Base-by-base conservation (phyloP, 2,888 invertebrate genomes). In the Ophion slaviceki region DNA sequence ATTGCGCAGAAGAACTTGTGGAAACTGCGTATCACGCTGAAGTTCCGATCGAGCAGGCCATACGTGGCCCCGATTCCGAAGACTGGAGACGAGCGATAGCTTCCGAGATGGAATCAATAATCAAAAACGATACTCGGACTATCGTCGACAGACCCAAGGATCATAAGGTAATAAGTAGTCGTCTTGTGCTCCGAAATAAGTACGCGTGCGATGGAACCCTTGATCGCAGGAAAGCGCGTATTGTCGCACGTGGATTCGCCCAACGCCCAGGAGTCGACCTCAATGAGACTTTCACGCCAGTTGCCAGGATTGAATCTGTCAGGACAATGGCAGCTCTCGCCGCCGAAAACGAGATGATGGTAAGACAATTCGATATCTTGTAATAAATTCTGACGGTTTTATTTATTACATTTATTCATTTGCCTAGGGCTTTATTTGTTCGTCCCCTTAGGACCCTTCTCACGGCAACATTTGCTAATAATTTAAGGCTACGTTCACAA, bases 191-290 rank as follows among this genome's bases (percentile, higher is more conserved):
- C 2, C 79, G 75, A n/a, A 86, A 84, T 59, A 88, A 88, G 67
- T 77, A 66, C 11, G 75, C 72, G 10, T 20, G 76, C 7, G 79
- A 87, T 59, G 87, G 86, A 59, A 47, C 74, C 7, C 57, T 88
- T 5, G 84, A 79, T 10, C 64, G 71, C 20, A 77, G 81, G 45
- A 88, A 87, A 61, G 82, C 88, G 0, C 57, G 88, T n/a, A 14
- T 88, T 0, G 86, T 87, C 1, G 88, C 87, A 10, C 72, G 57
- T 70, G 88, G 85, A n/a, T 86, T 86, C 72, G 80, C 45, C 2
- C 84, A 87, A 75, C 36, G 70, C 0, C 78, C 75, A 2, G n/a
- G n/a, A n/a, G n/a, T n/a, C n/a, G n/a, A n/a, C n/a, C n/a, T n/a
- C n/a, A n/a, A n/a, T n/a, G n/a, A n/a, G n/a, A n/a, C n/a, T n/a